Evolutionary conservation across 1,140 invertebrate species (phyloP).

Genomic region (Tyrophagus putrescentiae): DNA sequence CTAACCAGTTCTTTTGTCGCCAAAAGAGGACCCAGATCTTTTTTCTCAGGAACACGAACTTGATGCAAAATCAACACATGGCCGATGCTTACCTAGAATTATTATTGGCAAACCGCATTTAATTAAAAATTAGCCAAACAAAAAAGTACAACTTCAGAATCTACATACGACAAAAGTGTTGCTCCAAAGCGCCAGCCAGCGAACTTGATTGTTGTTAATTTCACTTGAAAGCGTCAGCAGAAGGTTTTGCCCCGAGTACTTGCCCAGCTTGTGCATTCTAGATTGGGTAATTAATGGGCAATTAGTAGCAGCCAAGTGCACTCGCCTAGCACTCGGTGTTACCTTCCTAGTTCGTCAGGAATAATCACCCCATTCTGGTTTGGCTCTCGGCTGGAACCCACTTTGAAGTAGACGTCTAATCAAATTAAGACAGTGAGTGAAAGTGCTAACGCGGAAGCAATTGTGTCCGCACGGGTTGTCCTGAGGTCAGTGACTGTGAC

Average conservation of each 20-base stretch:
- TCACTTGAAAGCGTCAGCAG: constrained; percentile 70
- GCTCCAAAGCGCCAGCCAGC: constrained; percentile 78
- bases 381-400: not conserved
- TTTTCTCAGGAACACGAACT: constrained; percentile 39
- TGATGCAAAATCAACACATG: constrained; percentile 56
- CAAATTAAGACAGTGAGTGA: not conserved
- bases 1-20: constrained; percentile 44
- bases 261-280: constrained; percentile 42
- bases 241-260: constrained; percentile 59
- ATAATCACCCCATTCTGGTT: constrained; percentile 46
- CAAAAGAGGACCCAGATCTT: constrained; percentile 23
- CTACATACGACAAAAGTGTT: constrained; percentile 70
- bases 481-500: not conserved
- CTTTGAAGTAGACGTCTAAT: constrained; percentile 14
- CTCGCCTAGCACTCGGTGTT: constrained; percentile 30
- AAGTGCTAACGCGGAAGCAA: constrained; percentile 5
- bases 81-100: constrained; percentile 54
- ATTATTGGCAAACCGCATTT: too few relatives aligned
- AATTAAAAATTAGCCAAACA: too few relatives aligned
- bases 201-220: constrained; percentile 59
- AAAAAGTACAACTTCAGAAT: too few relatives aligned
- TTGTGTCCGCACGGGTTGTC: not conserved
- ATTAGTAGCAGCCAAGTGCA: not conserved
- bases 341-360: constrained; percentile 58
- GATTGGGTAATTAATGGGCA: constrained; percentile 25